Conservation (phyloP, 2,797 vertebrate species). For the Gymnoscopelus microlampas region DNA sequence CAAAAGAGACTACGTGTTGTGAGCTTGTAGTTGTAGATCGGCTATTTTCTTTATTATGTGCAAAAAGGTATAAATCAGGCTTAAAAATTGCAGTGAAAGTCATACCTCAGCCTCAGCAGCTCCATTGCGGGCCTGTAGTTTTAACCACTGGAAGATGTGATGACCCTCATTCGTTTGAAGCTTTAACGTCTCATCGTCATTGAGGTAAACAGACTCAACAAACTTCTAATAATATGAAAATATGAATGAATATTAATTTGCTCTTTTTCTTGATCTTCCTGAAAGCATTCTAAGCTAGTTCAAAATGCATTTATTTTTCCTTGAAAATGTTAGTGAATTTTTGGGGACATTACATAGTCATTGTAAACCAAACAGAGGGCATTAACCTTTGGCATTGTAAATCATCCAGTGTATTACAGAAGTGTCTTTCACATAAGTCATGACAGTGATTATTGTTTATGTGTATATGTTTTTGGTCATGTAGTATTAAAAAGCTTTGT, state of each 20-base stretch:
- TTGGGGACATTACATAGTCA: too few relatives aligned
- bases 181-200: slow-evolving; percentile 76
- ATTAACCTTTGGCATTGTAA: background rate
- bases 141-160: slow-evolving; percentile 86
- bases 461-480: too few relatives aligned
- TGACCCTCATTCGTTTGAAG: slow-evolving; percentile 81
- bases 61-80: background rate
- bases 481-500: too few relatives aligned
- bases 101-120: slow-evolving; percentile 83
- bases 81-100: background rate
- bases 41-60: background rate
- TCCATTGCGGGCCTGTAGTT: slow-evolving; percentile 80
- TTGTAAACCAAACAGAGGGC: too few relatives aligned
- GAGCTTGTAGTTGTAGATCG: background rate
- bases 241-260: background rate
- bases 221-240: slow-evolving; percentile 63
- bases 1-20: background rate
- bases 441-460: too few relatives aligned
- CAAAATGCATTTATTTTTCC: too few relatives aligned
- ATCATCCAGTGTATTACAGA: background rate
- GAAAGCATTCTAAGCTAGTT: too few relatives aligned
- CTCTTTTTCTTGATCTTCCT: too few relatives aligned
- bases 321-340: too few relatives aligned
- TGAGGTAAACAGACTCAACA: slow-evolving; percentile 81
- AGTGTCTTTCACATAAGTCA: background rate